Evolutionary conservation across 2,888 invertebrate species (phyloP), one percentile per base, ranked within the genome.

Genomic region (Heteropelma amictum): DNA sequence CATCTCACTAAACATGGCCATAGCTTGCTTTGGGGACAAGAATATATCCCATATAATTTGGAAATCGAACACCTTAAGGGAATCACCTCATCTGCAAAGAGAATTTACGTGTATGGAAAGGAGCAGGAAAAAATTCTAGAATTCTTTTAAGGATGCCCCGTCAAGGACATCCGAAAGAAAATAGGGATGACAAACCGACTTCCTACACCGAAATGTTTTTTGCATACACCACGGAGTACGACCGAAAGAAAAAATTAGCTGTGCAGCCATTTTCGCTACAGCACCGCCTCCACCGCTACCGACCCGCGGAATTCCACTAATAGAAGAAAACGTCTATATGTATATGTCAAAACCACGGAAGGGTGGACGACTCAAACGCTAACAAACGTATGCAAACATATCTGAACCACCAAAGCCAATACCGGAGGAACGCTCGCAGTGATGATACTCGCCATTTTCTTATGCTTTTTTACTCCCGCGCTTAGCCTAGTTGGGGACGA

Each of bases 401-500:
- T 10, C 47, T 1, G 2, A 12, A 10, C 7, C n/a, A 10, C 5
- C 23, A 4, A 5, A 6, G 3, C 14, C 23, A 8, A 8, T 6
- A 23, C 1, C 4, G 3, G 14, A 8, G 23, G n/a, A 7, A 23
- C 47, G n/a, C 1, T 23, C 1, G 47, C 19, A 19, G 6, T 45
- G 1, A 23, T 28, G 49, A n/a, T 12, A 3, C 5, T 49, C 5
- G 14, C 47, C 3, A 47, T 21, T 2, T 7, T n/a, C n/a, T n/a
- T n/a, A n/a, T n/a, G n/a, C n/a, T n/a, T n/a, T n/a, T n/a, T n/a
- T n/a, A n/a, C n/a, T 21, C 1, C 6, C 3, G 10, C 3, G 1
- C 5, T 23, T 19, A 17, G 12, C 1, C 30, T 70, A 3, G 53
- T 75, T 0, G 75, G 69, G 1, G 74, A 77, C 5, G 77, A 77